A percentile compares a stretch with the other conserved stretches of the same genome.
Conservation (phyloP, 2,888 invertebrate species). For the Rhagophthalmus giganteus region DNA sequence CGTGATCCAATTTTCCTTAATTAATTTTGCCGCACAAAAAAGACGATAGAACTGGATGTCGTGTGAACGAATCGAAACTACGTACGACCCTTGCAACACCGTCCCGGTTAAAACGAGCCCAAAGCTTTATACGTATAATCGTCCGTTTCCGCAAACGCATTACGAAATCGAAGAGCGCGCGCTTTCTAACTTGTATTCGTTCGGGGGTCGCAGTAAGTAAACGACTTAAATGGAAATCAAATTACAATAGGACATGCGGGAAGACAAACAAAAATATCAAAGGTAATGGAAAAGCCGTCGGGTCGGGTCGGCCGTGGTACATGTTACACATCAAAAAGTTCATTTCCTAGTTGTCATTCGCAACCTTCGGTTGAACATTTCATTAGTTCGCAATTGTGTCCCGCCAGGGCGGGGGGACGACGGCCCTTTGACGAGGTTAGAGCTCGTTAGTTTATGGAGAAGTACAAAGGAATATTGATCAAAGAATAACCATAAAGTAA, state of each 20-base stretch:
- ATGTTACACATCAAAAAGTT: constrained; percentile 44
- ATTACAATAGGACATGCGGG: constrained; percentile 13
- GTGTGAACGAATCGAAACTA: too few species aligned
- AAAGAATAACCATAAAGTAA: constrained; percentile 19
- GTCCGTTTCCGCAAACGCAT: too few species aligned
- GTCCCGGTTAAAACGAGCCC: too few species aligned
- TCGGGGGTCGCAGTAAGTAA: too few species aligned
- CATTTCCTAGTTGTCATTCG: constrained; percentile 49
- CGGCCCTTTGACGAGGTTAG: constrained; percentile 44
- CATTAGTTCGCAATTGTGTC: constrained; percentile 43
- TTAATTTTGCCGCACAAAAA: too few species aligned
- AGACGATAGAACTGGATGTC: too few species aligned
- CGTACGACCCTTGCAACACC: too few species aligned
- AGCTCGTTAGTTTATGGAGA: constrained; percentile 38
- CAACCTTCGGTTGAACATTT: constrained; percentile 46
- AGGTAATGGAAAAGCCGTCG: constrained; percentile 26
- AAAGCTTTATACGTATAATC: too few species aligned
- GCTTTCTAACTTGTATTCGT: too few species aligned
- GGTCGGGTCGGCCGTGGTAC: constrained; percentile 19
- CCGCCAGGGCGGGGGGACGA: constrained; percentile 26
- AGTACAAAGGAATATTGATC: constrained; percentile 25
- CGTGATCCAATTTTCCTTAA: too few species aligned
- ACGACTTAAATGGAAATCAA: constrained; percentile 21
- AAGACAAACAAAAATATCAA: constrained; percentile 26
- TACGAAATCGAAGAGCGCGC: too few species aligned